Conservation (phyloP, 2,113 vertebrate genomes). For the Phalacrocorax pelagicus region DNA sequence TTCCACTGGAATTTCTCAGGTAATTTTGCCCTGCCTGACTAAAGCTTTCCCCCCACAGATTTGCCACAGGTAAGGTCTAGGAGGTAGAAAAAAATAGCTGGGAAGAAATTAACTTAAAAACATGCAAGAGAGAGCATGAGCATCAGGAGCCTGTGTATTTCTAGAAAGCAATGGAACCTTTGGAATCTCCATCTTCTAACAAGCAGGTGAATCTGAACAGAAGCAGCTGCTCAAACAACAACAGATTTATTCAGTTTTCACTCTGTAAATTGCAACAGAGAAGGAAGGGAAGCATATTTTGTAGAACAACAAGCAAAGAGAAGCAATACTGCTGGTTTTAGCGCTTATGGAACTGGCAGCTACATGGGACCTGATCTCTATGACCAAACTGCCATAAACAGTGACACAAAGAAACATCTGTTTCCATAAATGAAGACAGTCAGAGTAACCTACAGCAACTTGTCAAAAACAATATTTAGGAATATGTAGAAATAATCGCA, state of each 20-base stretch:
- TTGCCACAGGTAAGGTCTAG: not conserved
- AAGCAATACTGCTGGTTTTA: not conserved
- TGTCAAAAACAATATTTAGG: not conserved
- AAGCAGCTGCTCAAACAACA: not conserved
- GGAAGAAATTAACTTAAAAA: not conserved
- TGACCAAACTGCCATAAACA: not conserved
- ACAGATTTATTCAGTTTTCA: not conserved
- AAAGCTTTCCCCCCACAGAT: not conserved
- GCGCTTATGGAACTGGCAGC: not conserved
- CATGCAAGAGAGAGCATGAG: not conserved
- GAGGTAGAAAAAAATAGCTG: not conserved
- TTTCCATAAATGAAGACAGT: not conserved
- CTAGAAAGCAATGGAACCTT: not conserved
- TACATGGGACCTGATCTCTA: not conserved
- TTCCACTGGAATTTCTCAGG: not conserved
- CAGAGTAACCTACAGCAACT: not conserved
- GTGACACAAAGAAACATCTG: not conserved
- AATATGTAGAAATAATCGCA: not conserved
- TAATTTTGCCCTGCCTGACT: not conserved
- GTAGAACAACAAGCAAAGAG: not conserved
- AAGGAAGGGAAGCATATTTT: not conserved
- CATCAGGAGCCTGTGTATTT: not conserved
- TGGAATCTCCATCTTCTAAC: not conserved
- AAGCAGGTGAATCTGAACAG: not conserved
- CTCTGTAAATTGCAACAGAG: not conserved